A percentile compares a stretch with the other conserved stretches of the same genome.
These are phyloP conservation scores for Glandiceps talaboti DNA, from an alignment of 53 echinoderm and acorn worm species.

Conservation along the genomic window DNA sequence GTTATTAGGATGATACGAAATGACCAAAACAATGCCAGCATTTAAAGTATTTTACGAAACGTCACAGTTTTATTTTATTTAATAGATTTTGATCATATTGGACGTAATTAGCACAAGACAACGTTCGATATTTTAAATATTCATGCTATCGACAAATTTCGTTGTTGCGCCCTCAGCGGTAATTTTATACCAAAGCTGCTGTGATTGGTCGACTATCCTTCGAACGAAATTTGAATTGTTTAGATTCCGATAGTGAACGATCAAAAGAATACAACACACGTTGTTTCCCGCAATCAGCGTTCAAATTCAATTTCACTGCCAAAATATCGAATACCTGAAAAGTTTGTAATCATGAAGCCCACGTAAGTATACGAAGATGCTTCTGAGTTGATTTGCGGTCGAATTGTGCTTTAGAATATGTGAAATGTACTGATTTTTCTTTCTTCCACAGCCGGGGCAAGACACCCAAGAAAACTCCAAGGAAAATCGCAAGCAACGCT, in stretches of 20 bases:
- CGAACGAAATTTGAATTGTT: background rate
- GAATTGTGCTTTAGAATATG: background rate
- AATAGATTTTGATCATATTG: too few relatives aligned
- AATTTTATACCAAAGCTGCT: background rate
- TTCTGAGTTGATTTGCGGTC: background rate
- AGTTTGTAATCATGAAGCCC: slow-evolving; percentile 4
- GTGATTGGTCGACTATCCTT: background rate
- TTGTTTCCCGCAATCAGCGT: background rate
- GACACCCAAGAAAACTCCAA: slow-evolving; percentile 92
- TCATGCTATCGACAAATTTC: too few relatives aligned
- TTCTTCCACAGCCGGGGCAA: slow-evolving; percentile 61
- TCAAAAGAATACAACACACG: background rate
- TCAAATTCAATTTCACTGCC: background rate
- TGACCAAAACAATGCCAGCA: too few relatives aligned
- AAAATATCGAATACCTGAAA: background rate
- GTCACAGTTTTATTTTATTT: too few relatives aligned
- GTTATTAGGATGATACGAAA: too few relatives aligned
- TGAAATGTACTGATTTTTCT: background rate
- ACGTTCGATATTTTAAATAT: too few relatives aligned
- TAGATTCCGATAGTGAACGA: too few relatives aligned
- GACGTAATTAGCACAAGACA: too few relatives aligned
- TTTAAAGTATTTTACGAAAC: too few relatives aligned
- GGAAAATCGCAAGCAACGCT: slow-evolving; percentile 34
- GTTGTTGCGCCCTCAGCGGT: too few relatives aligned
- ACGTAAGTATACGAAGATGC: slow-evolving; percentile 3